These are phyloP conservation scores for Sphaeridia pumilis DNA, from an alignment of 2,888 invertebrate species.

Conservation along the genomic window DNA sequence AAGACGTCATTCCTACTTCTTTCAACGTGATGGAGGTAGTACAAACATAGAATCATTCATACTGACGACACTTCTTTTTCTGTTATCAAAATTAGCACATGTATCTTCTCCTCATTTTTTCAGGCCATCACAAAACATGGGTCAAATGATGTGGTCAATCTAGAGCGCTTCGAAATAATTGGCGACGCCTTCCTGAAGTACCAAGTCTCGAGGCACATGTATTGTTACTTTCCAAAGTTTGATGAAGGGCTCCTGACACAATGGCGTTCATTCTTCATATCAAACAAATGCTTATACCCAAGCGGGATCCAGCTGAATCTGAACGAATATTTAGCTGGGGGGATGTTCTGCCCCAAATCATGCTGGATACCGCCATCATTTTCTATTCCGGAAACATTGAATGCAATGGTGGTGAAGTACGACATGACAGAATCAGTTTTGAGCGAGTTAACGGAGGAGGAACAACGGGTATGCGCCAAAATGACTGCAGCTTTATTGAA, in stretches of 20 bases:
- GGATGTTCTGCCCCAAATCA: constrained; percentile 51
- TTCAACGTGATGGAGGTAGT: no score
- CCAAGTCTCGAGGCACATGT: constrained; percentile 59
- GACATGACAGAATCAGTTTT: no score
- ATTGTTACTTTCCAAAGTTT: constrained; percentile 52
- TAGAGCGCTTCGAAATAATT: constrained; percentile 74
- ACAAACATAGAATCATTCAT: no score
- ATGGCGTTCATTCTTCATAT: constrained; percentile 58
- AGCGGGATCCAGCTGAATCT: constrained; percentile 45
- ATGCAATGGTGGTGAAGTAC: no score
- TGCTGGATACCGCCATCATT: constrained; percentile 76
- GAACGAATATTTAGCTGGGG: constrained; percentile 25
- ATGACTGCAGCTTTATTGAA: no score
- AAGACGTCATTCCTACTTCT: no score
- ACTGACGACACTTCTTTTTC: no score
- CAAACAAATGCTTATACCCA: constrained; percentile 76
- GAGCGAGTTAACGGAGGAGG: no score
- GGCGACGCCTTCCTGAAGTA: constrained; percentile 84
- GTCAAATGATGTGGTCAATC: constrained; percentile 60
- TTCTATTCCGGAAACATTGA: constrained; percentile 40
- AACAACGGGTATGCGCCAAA: no score
- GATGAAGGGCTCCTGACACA: constrained; percentile 69
- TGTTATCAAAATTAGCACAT: no score
- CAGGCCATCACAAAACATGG: constrained; percentile 59
- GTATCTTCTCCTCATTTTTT: constrained; percentile 29